Conservation (phyloP, 2,888 invertebrate species). For the Prosopocoilus inquinatus region DNA sequence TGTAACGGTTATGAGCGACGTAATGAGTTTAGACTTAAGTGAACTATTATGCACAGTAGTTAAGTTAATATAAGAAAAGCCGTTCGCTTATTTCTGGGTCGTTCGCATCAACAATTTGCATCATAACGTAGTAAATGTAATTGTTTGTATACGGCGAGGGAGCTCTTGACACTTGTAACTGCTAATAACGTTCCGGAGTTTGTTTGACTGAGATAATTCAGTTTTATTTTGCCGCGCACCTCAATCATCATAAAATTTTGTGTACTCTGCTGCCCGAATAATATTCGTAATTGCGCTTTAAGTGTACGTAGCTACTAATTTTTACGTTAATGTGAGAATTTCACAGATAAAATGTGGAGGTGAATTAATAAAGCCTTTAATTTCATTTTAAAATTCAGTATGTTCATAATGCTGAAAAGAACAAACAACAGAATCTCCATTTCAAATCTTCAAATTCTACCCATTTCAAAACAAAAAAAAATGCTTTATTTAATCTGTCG, state of each 20-base stretch:
- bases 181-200: constrained; percentile 32
- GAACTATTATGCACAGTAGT: constrained; percentile 27
- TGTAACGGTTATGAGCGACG: constrained; percentile 20
- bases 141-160: constrained; percentile 40
- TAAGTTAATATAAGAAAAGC: constrained; percentile 30
- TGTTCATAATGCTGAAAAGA: too few species aligned
- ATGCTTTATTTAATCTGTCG: too few species aligned
- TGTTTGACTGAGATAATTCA: constrained; percentile 33
- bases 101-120: constrained; percentile 40
- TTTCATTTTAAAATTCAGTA: too few species aligned
- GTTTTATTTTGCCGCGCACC: constrained; percentile 34
- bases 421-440: too few species aligned
- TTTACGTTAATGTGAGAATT: too few species aligned
- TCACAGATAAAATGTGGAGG: too few species aligned
- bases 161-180: constrained; percentile 37
- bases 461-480: too few species aligned
- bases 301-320: too few species aligned
- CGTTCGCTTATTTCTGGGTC: constrained; percentile 30
- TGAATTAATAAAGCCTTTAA: too few species aligned
- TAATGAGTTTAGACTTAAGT: constrained; percentile 37
- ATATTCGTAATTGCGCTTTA: too few species aligned
- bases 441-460: too few species aligned
- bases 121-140: constrained; percentile 40
- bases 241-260: constrained; percentile 29
- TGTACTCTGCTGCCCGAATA: too few species aligned